Evolutionary conservation across 1,140 invertebrate species (phyloP).

Genomic region (Rhagoletis pomonella): DNA sequence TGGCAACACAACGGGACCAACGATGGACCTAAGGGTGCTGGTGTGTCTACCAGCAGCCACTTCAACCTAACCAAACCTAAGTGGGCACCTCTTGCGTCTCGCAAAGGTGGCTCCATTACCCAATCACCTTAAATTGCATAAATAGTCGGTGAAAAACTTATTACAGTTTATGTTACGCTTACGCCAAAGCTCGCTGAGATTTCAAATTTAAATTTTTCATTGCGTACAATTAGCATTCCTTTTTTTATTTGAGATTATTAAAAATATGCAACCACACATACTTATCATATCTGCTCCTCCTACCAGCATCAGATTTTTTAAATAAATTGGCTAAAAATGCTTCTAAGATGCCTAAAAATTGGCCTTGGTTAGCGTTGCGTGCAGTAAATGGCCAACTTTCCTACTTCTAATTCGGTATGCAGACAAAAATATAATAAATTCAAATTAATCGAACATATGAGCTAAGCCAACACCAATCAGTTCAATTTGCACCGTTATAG

Average conservation of each 20-base stretch:
- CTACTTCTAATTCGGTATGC: not conserved
- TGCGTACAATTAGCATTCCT: not conserved
- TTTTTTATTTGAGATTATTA: not conserved
- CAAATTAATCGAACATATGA: not conserved
- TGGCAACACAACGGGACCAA: too few species aligned
- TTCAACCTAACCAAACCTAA: too few species aligned
- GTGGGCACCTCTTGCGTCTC: too few species aligned
- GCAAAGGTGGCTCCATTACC: too few species aligned
- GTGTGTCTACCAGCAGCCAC: too few species aligned
- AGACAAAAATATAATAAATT: slow-evolving; percentile 29
- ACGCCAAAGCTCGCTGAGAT: too few species aligned
- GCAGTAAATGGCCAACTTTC: not conserved
- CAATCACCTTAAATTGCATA: too few species aligned
- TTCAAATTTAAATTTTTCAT: not conserved
- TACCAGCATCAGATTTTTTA: not conserved
- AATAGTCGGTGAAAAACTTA: too few species aligned
- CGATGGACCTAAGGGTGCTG: too few species aligned
- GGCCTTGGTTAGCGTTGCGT: slow-evolving; percentile 20
- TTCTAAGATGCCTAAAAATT: not conserved
- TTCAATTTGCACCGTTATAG: not conserved
- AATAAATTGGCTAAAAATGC: not conserved
- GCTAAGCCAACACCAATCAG: not conserved
- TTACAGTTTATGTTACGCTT: too few species aligned
- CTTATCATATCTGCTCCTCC: too few species aligned
- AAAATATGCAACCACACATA: too few species aligned